Evolutionary conservation across 1,140 invertebrate species (phyloP).

Genomic region (Aricia agestis): DNA sequence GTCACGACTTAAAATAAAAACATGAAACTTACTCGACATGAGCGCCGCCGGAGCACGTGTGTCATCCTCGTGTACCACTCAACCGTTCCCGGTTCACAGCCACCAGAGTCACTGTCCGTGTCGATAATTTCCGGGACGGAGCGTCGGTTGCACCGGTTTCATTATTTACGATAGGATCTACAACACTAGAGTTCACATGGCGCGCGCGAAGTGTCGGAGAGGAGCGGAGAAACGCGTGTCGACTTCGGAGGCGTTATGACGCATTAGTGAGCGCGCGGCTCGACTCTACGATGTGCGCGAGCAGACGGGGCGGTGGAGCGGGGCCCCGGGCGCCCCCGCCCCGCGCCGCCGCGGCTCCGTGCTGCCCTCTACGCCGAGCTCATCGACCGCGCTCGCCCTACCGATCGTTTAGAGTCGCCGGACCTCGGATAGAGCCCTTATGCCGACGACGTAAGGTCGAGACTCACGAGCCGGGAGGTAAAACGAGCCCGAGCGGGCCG

Average conservation of each 20-base stretch:
- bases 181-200: constrained; percentile 70
- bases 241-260: constrained; percentile 59
- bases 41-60: constrained; percentile 53
- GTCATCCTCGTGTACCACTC: constrained; percentile 50
- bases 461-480: no score
- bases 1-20: constrained; percentile 67
- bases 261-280: constrained; percentile 73
- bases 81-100: constrained; percentile 41
- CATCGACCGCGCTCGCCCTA: constrained; percentile 70
- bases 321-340: constrained; percentile 32
- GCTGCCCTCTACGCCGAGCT: constrained; percentile 69
- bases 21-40: constrained; percentile 59
- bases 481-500: no score
- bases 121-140: constrained; percentile 24
- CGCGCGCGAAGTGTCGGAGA: constrained; percentile 52
- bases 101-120: constrained; percentile 57
- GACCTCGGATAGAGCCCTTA: no score
- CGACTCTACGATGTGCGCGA: constrained; percentile 59
- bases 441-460: no score
- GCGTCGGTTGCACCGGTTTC: constrained; percentile 19
- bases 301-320: constrained; percentile 46
- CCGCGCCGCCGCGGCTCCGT: constrained; percentile 44
- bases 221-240: constrained; percentile 45
- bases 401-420: no score
- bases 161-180: constrained; percentile 29